Conservation (phyloP, 2,797 vertebrate genomes). For the Ispidina lecontei region DNA sequence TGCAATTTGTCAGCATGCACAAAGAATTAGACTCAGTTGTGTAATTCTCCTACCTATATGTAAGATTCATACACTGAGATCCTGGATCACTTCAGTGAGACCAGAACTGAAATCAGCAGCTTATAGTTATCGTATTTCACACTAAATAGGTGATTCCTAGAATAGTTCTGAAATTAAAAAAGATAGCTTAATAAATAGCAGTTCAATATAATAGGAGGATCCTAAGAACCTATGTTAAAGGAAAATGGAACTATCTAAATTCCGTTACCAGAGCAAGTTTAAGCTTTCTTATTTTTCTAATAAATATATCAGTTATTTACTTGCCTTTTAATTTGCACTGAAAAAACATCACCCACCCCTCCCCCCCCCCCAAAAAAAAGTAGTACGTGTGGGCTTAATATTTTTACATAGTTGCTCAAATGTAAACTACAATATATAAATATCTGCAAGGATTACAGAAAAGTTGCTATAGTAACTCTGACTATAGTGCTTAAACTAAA, state of each 20-base stretch:
- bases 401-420: not conserved
- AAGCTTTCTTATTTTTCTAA: not conserved
- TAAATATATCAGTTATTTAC: not conserved
- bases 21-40: not conserved
- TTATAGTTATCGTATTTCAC: not conserved
- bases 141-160: not conserved
- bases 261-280: not conserved
- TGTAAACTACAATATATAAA: not conserved
- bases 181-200: not conserved
- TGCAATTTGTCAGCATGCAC: not conserved
- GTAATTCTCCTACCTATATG: not conserved
- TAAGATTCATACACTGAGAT: not conserved
- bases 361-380: not conserved
- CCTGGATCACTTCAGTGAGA: not conserved
- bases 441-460: not conserved
- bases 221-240: not conserved
- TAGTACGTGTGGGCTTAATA: not conserved
- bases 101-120: not conserved
- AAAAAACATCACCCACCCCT: not conserved
- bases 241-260: not conserved
- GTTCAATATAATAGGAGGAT: not conserved
- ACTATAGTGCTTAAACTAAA: slow-evolving; percentile 10
- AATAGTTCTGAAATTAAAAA: not conserved
- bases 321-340: not conserved
- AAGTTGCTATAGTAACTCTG: not conserved